Conservation (phyloP, 2,888 invertebrate genomes). For the Oasisia sp. region DNA sequence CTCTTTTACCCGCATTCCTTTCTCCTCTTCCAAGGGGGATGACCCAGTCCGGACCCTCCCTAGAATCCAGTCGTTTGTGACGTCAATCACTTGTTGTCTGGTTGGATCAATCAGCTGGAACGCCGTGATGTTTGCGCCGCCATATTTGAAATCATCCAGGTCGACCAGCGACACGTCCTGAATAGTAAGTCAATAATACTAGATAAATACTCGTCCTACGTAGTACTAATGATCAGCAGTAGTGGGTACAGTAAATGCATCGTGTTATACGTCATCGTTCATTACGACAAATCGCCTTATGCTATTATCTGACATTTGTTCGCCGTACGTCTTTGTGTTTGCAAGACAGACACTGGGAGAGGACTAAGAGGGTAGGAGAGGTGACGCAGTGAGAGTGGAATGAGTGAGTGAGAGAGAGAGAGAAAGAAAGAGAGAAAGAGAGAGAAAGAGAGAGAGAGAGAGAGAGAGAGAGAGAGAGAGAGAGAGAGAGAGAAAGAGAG, state of each 20-base stretch:
- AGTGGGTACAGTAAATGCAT: not conserved
- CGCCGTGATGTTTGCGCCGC: constrained; percentile 94
- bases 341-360: too few species aligned
- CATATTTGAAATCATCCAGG: constrained; percentile 81
- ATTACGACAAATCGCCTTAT: too few species aligned
- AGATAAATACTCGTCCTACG: too few species aligned
- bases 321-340: too few species aligned
- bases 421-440: not conserved
- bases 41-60: constrained; percentile 45
- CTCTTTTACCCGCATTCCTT: constrained; percentile 47
- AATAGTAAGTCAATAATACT: not conserved
- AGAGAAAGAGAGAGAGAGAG: not conserved
- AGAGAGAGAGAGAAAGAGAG: not conserved
- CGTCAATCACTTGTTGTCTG: constrained; percentile 51
- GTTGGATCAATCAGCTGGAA: constrained; percentile 75
- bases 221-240: not conserved
- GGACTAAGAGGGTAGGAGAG: too few species aligned
- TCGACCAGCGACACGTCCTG: constrained; percentile 66
- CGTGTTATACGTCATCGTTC: not conserved
- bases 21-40: constrained; percentile 52
- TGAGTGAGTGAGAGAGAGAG: too few species aligned
- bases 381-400: too few species aligned
- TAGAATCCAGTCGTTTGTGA: constrained; percentile 54
- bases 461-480: not conserved
- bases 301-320: too few species aligned